Percentiles rank a stretch among this genome's conserved stretches.
Evolutionary conservation across 2,888 invertebrate genomes (phyloP).

Genomic region (Morpho achilles): DNA sequence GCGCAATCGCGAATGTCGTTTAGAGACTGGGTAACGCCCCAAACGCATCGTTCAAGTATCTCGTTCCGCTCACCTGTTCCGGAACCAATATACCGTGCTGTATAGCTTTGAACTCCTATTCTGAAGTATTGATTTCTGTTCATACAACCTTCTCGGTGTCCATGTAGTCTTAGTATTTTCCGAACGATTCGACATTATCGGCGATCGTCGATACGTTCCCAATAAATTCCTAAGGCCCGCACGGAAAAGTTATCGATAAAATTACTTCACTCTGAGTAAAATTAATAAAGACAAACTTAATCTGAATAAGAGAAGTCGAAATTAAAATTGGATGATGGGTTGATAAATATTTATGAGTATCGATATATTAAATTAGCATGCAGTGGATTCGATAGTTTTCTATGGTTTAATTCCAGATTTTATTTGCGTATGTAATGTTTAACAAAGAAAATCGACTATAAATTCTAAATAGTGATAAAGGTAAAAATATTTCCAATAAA

Average conservation of each 20-base stretch:
- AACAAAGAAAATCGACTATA: too few species aligned
- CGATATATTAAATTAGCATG: too few species aligned
- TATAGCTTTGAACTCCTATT: constrained; percentile 67
- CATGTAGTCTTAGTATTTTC: constrained; percentile 75
- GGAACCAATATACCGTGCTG: constrained; percentile 55
- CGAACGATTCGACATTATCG: constrained; percentile 79
- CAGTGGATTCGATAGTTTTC: too few species aligned
- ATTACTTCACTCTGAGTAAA: too few species aligned
- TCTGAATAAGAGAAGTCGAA: too few species aligned
- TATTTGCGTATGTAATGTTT: too few species aligned
- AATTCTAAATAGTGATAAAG: too few species aligned
- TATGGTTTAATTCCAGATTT: too few species aligned
- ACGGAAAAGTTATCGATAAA: constrained; percentile 20
- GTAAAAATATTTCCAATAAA: too few species aligned
- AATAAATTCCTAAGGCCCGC: constrained; percentile 35
- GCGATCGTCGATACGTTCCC: constrained; percentile 74
- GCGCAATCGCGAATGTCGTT: constrained; percentile 7
- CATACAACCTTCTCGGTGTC: constrained; percentile 52
- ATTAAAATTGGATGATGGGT: neutral
- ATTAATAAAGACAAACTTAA: too few species aligned
- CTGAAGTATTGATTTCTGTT: constrained; percentile 76
- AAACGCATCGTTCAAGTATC: constrained; percentile 39
- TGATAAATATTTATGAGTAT: neutral
- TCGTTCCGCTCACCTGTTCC: constrained; percentile 53
- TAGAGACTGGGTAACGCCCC: constrained; percentile 35